Evolutionary conservation across 2,797 vertebrate genomes (phyloP).

Genomic region (Cuniculus paca): DNA sequence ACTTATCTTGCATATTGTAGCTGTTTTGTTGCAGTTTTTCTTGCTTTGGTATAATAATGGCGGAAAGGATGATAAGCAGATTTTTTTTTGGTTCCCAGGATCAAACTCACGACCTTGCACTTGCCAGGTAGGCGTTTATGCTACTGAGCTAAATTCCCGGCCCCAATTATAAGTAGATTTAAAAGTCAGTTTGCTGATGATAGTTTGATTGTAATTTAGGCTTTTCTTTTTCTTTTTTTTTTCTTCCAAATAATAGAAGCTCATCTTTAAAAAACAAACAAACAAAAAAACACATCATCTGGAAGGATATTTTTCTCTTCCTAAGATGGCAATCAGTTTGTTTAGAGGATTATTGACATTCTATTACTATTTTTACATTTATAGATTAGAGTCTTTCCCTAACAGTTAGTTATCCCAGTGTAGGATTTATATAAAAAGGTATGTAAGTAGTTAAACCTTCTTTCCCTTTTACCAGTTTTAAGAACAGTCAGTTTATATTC

Average conservation of each 20-base stretch:
- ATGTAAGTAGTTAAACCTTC: background rate
- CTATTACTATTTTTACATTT: background rate
- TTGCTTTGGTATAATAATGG: background rate
- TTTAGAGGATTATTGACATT: conserved; percentile 16
- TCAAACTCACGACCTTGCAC: no score
- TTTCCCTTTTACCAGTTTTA: conserved; percentile 4
- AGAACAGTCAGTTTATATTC: background rate
- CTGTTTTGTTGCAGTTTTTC: background rate
- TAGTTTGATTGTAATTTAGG: conserved; percentile 16
- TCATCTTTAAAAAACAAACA: background rate
- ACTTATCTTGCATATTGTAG: background rate
- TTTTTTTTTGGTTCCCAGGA: no score
- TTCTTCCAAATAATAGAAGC: background rate
- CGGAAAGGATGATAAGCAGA: background rate
- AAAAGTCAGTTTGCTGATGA: conserved; percentile 12
- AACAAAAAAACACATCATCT: background rate
- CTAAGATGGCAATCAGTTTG: background rate
- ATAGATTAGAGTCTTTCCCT: background rate
- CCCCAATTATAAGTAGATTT: background rate
- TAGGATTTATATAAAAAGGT: background rate
- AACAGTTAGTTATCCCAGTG: background rate
- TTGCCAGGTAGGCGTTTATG: no score
- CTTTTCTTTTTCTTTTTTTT: background rate
- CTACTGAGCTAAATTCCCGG: no score
- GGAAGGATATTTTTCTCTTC: background rate